Base-by-base conservation (phyloP, 2,113 vertebrate genomes). In the Sylvia atricapilla region DNA sequence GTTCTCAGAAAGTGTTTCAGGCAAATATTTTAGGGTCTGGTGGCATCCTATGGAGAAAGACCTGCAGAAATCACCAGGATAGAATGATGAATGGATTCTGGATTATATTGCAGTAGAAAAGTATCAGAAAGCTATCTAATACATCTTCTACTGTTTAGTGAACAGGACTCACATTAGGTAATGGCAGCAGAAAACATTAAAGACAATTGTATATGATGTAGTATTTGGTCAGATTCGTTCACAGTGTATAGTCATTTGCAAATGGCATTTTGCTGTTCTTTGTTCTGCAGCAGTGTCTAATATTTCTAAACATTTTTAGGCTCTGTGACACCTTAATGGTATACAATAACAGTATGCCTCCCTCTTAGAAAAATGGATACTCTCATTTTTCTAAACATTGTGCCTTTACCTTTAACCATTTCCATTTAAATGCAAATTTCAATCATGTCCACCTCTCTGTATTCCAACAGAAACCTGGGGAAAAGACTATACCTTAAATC, bases 401-500 rank as follows among this genome's bases (percentile, higher is more conserved):
- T 96, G 95, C 89, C 97, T 98, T 98, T 98, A 97, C 97, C 97
- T 98, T 97, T 97, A 97, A 97, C 97, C 97, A 96, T 97, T 98
- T 98, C 97, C 94, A 98, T 98, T 98, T 98, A 98, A 98, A 98
- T 98, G 98, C 97, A 98, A 98, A 98, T 98, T 98, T 98, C 97
- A 98, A 97, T 98, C 97, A 97, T 97, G 97, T 97, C 97, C 97
- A 98, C 96, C 93, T 96, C 96, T 97, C 96, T 97, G 93, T 96
- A 92, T 96, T 97, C 88, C 95, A 95, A 75, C 74, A n/a, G 22
- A 94, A 96, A 73, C 58, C 12, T 23, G 24, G 7, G 35, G 87
- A 96, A 97, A 97, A 96, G 94, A 85, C 81, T 96, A 85, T 93
- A 96, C 96, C 95, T 97, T 87, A 97, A 95, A 97, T 95, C 97